Conservation (phyloP, 1,140 invertebrate genomes). For the Littorina saxatilis region DNA sequence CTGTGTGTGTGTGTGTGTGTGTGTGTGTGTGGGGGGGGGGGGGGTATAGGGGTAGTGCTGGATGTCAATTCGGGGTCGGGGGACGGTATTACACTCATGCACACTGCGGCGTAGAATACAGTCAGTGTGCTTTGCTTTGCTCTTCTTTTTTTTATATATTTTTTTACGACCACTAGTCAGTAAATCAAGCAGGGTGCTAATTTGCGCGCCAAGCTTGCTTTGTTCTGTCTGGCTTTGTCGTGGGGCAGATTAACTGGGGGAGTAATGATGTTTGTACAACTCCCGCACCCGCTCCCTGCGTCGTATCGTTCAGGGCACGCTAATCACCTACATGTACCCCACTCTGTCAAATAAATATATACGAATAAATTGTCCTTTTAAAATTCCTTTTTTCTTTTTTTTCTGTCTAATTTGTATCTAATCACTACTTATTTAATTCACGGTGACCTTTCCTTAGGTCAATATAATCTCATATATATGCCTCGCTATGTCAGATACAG, state of each 20-base stretch:
- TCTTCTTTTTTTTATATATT: too few relatives aligned
- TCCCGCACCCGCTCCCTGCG: not conserved
- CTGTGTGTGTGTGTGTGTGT: not conserved
- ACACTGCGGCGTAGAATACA: not conserved
- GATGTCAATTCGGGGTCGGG: not conserved
- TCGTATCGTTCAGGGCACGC: too few relatives aligned
- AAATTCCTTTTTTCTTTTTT: too few relatives aligned
- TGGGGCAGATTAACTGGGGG: not conserved
- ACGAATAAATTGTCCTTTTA: too few relatives aligned
- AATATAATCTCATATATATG: too few relatives aligned
- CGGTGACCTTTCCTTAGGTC: too few relatives aligned
- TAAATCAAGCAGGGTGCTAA: constrained; percentile 28
- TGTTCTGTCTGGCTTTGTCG: not conserved
- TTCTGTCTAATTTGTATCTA: too few relatives aligned
- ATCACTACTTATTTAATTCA: too few relatives aligned
- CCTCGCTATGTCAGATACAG: too few relatives aligned
- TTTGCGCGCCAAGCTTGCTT: constrained; percentile 12
- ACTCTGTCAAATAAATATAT: too few relatives aligned
- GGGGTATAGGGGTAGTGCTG: not conserved
- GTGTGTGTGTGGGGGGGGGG: not conserved
- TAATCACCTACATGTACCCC: too few relatives aligned
- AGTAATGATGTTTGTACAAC: not conserved
- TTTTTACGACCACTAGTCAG: constrained; percentile 19
- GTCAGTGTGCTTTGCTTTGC: not conserved
- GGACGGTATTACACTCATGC: not conserved